phyloP scores from a whole-genome alignment of 2,888 invertebrate species.

The Dasypogon diadema region DNA sequence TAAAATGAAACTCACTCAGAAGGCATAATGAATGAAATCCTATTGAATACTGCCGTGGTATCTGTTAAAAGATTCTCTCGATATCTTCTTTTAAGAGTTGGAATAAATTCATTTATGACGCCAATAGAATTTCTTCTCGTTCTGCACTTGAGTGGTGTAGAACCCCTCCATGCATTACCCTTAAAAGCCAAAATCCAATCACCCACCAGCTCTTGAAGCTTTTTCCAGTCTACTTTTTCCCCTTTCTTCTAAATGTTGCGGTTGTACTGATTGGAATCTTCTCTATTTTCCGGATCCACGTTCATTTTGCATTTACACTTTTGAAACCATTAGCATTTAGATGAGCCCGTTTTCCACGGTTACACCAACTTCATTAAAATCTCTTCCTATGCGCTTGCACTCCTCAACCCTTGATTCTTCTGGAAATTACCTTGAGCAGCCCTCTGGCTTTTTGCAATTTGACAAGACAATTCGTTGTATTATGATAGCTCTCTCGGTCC shows the following conservation, averaged over 20 bases:
- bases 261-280: background rate
- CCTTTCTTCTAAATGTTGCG: background rate
- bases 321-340: background rate
- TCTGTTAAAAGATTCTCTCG: background rate
- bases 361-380: background rate
- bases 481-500: background rate
- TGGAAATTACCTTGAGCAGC: background rate
- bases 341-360: background rate
- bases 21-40: background rate
- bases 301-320: background rate
- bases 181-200: background rate
- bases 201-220: background rate
- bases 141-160: too few relatives aligned
- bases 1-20: constrained; percentile 13
- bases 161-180: background rate
- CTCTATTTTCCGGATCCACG: background rate
- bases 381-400: background rate
- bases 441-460: background rate
- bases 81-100: background rate
- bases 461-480: background rate
- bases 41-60: too few relatives aligned
- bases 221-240: background rate
- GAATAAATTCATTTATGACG: background rate
- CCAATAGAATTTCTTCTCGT: background rate
- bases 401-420: background rate